Conservation (phyloP, 2,888 invertebrate species). For the Tiphia femorata region DNA sequence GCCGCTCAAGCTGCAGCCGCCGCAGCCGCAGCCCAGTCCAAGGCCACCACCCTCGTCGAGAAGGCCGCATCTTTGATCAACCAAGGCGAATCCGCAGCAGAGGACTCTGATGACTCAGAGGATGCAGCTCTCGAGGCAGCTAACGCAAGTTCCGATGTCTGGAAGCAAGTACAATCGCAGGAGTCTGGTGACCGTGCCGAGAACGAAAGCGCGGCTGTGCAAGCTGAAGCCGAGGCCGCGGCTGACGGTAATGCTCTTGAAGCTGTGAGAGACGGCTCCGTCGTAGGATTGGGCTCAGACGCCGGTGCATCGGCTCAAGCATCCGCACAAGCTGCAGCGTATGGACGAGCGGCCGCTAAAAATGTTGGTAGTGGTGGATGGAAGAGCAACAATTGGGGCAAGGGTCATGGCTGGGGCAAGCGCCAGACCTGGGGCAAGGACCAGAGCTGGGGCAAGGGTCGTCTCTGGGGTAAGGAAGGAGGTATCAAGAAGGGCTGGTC, state of each 20-base stretch:
- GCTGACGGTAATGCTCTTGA: conserved; percentile 4
- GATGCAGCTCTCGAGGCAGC: background rate
- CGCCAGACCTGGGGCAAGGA: background rate
- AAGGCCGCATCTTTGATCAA: background rate
- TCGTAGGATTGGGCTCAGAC: conserved; percentile 17
- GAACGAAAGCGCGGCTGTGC: background rate
- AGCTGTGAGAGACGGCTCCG: conserved; percentile 19
- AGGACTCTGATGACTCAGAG: background rate
- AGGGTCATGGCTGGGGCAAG: background rate
- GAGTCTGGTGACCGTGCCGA: background rate
- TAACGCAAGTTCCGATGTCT: background rate
- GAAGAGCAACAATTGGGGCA: background rate
- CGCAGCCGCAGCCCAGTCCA: background rate
- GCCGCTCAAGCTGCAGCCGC: background rate
- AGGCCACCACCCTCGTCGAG: background rate
- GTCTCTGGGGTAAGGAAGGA: background rate
- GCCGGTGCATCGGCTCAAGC: conserved; percentile 7
- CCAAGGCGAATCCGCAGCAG: background rate
- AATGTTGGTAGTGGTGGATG: background rate
- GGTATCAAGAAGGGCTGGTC: too few species aligned
- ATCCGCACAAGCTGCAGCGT: conserved; percentile 9
- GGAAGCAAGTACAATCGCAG: background rate
- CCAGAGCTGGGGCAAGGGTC: background rate
- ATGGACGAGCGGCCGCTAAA: background rate
- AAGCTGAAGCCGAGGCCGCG: conserved; percentile 12